Evolutionary conservation across 2,797 vertebrate species (phyloP), one percentile per base, ranked within the genome.

Genomic region (Sebastes itinus): DNA sequence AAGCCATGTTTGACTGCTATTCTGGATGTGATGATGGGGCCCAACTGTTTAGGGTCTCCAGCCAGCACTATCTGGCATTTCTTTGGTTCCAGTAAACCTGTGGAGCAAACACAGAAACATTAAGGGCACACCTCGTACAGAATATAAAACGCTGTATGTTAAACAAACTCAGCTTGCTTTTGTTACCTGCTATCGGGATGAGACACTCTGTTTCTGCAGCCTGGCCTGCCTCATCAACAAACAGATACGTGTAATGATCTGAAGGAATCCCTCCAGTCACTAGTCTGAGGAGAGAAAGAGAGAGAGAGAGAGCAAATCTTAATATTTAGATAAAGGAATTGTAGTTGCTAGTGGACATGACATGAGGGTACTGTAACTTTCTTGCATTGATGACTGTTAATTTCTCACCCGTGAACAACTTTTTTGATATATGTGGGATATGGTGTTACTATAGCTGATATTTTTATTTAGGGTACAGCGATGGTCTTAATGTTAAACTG

Each of bases 181-280:
- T 23, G 76, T 88, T 80, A 97, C 97, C 97, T 46, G 96, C 93
- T 3, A 97, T 58, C 30, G 96, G 95, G 0, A 95, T 92, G 68
- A 96, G 33, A 4, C 94, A 93, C 90, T 96, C 96, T 0, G 96
- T 86, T 92, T 97, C 97, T 28, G 92, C 70, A 0, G 96, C 95
- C 1, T 96, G 95, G 52, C 96, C 96, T 0, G 96, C 94, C 82
- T 97, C 96, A 0, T 97, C 97, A 0, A 97, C 95, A 94, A 97
- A 97, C 68, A 97, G 92, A 1, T 97, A 96, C 27, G 94, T 89
- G 93, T 96, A 97, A 81, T 92, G 94, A 14, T 88, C 86, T 0
- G 65, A 49, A 56, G 93, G 92, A 76, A 97, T 95, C 28, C 93
- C 87, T 71, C 93, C 95, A 0, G 95, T 94, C 16, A 84, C 95